Evolutionary conservation across 2,797 vertebrate species (phyloP), one percentile per base, ranked within the genome.

Genomic region (Scomberomorus guttatus): DNA sequence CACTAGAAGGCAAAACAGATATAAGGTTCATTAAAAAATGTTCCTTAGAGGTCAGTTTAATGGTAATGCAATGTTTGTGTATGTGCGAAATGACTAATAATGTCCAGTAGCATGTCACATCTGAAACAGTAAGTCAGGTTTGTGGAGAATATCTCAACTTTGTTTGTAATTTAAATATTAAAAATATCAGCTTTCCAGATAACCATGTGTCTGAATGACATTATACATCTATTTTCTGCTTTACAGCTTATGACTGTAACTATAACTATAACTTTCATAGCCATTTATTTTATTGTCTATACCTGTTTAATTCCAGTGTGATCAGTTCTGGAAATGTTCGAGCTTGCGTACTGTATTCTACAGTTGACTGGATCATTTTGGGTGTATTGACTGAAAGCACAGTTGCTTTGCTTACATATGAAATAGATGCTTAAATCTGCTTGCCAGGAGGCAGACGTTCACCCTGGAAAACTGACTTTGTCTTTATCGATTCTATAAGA

Each of bases 401-500:
- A 54, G 65, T 72, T 64, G 44, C 9, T 67, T 67, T 82, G 64
- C 27, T 77, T 77, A 64, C 55, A 59, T 57, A 39, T 71, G 34
- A 83, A 84, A 75, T 25, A 63, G 58, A 81, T 27, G 39, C 57
- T 89, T 75, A 79, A 78, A 86, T 81, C 37, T 60, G 42, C 69
- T 81, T 74, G 32, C 29, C 63, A 71, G 24, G 29, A 75, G 80
- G 27, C 62, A 89, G 82, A 83, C 3, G 3, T 68, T 86, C 68
- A 71, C 50, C 42, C 46, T 48, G 57, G 39, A 77, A 86, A 81
- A 58, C 51, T n/a, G 51, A 55, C 66, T 81, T 79, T 85, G 81
- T 77, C 65, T 74, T 44, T 61, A 88, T 83, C 20, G 74, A 90
- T 81, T 84, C 60, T 73, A 9, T 69, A 75, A 75, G 32, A 32